phyloP scores from a whole-genome alignment of 2,113 vertebrate genomes.

The Macquaria ambigua region DNA sequence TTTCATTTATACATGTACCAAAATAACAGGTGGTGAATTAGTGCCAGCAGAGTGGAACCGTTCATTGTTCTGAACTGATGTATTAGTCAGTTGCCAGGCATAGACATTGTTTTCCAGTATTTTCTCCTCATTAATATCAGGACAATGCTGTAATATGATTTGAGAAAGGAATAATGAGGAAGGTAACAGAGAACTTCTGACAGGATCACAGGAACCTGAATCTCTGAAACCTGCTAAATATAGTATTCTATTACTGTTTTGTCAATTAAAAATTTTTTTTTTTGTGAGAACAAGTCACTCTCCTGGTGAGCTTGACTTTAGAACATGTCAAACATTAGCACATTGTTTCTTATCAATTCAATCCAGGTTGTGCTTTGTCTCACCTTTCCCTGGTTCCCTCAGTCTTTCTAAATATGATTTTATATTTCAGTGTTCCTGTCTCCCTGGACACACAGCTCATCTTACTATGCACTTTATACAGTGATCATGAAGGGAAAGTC shows the following conservation, averaged over 20 bases:
- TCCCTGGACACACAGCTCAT: neutral
- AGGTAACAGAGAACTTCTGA: neutral
- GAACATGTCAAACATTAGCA: neutral
- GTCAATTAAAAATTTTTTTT: neutral
- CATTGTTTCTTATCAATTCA: neutral
- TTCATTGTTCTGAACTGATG: conserved; percentile 2
- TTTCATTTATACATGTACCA: conserved; percentile 9
- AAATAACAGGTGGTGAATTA: conserved; percentile 24
- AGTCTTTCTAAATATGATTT: neutral
- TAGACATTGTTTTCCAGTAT: neutral
- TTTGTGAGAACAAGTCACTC: too few species aligned
- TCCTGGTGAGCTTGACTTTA: neutral
- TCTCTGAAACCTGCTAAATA: neutral
- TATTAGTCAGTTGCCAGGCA: conserved; percentile 12
- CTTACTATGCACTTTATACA: neutral
- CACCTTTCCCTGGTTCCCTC: neutral
- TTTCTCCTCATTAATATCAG: conserved; percentile 11
- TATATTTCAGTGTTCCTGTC: neutral
- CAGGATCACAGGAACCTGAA: neutral
- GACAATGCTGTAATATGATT: neutral
- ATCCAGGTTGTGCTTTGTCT: neutral
- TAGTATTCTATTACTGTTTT: neutral
- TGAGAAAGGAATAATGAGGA: neutral
- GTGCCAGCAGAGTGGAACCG: conserved; percentile 25
- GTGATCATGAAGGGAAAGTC: neutral